Conservation (phyloP, 1,140 invertebrate species). For the Nasonia longicornis region DNA sequence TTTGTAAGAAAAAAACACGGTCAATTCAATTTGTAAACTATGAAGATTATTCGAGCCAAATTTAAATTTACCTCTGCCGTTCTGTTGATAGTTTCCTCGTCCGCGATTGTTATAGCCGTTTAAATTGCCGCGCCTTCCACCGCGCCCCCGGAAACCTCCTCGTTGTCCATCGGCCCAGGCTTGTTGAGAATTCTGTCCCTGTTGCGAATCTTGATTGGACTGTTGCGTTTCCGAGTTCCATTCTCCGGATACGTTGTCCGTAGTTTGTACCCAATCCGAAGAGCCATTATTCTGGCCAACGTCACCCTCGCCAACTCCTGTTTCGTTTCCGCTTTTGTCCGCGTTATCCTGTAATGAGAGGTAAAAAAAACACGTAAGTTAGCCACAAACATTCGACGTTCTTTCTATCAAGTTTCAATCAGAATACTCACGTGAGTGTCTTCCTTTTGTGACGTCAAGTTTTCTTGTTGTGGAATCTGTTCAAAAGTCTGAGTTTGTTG, state of each 20-base stretch:
- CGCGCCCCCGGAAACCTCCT: conserved; percentile 59
- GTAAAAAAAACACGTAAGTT: neutral
- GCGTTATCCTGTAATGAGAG: conserved; percentile 4
- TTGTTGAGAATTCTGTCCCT: conserved; percentile 57
- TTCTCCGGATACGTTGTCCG: conserved; percentile 56
- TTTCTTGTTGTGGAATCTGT: conserved; percentile 36
- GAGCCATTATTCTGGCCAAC: conserved; percentile 54
- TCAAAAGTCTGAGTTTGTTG: conserved; percentile 52
- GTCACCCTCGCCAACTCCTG: conserved; percentile 21
- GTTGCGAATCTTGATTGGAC: conserved; percentile 57
- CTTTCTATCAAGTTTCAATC: neutral
- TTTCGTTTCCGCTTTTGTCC: conserved; percentile 23
- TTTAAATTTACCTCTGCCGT: conserved; percentile 56
- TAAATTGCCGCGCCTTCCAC: conserved; percentile 61
- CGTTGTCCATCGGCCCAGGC: conserved; percentile 63
- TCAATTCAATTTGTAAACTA: neutral
- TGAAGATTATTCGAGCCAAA: neutral
- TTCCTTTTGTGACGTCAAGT: conserved; percentile 17
- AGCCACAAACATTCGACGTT: neutral
- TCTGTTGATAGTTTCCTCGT: conserved; percentile 62
- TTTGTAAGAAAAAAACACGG: neutral
- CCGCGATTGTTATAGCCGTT: conserved; percentile 63
- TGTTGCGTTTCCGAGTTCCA: conserved; percentile 60
- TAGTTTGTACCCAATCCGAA: conserved; percentile 60
- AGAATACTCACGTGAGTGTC: conserved; percentile 36